A percentile compares a stretch with the other conserved stretches of the same genome.
Conservation (phyloP, 2,797 vertebrate species). For the Tangara arthus region DNA sequence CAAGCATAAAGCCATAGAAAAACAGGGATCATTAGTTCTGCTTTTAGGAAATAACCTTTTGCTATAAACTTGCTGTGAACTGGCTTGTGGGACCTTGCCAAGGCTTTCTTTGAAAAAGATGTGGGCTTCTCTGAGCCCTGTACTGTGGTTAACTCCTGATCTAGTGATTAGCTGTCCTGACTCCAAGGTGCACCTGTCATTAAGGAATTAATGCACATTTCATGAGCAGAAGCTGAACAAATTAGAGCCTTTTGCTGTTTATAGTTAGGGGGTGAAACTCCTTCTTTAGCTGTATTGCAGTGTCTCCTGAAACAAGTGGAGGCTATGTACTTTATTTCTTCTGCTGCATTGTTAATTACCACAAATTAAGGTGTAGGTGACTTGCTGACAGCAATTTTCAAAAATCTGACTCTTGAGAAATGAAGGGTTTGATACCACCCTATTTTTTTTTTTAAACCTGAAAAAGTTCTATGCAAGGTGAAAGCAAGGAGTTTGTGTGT, state of each 20-base stretch:
- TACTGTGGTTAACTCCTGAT: not conserved
- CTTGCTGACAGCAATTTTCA: not conserved
- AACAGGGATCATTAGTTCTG: not conserved
- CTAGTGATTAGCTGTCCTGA: not conserved
- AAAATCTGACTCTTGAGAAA: not conserved
- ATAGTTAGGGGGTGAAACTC: not conserved
- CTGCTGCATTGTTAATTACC: not conserved
- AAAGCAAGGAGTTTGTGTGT: not conserved
- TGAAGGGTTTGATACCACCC: not conserved
- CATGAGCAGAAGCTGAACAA: not conserved
- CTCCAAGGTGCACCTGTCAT: not conserved
- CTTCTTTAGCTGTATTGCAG: not conserved
- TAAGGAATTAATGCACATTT: not conserved
- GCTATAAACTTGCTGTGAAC: not conserved
- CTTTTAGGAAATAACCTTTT: not conserved
- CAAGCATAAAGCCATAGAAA: not conserved
- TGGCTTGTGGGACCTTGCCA: not conserved
- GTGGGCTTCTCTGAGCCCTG: not conserved
- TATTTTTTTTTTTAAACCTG: not conserved
- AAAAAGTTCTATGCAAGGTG: not conserved
- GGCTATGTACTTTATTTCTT: not conserved
- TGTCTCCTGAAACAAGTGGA: not conserved
- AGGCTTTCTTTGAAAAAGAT: not conserved
- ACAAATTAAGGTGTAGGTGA: not conserved
- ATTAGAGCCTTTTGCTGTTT: not conserved